Conservation (phyloP, 2,797 vertebrate genomes). For the Chloroceryle amazona region DNA sequence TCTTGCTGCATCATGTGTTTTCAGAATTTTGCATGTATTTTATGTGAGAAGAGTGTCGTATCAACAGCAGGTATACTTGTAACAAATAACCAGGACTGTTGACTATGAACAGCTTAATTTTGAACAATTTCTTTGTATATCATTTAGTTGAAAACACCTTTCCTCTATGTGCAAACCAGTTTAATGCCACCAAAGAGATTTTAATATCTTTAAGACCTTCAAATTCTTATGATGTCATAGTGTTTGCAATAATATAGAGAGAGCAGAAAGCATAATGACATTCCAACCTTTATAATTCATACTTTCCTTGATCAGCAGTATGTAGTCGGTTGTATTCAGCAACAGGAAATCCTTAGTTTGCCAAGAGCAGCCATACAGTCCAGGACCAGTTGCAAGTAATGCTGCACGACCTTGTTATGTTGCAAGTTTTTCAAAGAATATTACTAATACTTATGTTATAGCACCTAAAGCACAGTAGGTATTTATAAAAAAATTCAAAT, state of each 20-base stretch:
- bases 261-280: neutral
- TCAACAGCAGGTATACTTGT: neutral
- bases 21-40: neutral
- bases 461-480: neutral
- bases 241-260: neutral
- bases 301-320: neutral
- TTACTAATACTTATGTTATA: neutral
- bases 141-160: neutral
- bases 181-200: neutral
- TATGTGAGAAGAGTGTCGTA: neutral
- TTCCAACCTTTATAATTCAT: neutral
- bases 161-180: neutral
- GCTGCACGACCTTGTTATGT: neutral
- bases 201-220: neutral
- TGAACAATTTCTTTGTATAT: neutral
- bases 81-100: neutral
- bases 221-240: neutral
- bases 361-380: neutral
- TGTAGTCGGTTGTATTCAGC: neutral
- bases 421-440: neutral
- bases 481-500: neutral
- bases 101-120: neutral
- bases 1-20: neutral
- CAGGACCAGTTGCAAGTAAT: neutral
- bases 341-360: neutral